Conservation (phyloP, 1,140 invertebrate species). For the Atta cephalotes region DNA sequence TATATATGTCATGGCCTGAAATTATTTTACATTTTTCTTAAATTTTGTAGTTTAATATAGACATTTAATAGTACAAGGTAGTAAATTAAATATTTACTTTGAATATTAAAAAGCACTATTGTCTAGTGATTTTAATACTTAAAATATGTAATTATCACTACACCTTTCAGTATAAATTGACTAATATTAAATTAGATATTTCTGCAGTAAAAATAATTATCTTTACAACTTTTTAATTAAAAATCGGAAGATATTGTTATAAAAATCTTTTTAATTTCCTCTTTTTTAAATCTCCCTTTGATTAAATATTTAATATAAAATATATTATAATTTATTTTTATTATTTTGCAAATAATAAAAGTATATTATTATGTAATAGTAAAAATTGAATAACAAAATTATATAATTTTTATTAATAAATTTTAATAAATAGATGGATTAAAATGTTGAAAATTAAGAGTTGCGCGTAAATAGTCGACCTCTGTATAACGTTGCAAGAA, state of each 20-base stretch:
- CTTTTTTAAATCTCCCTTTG: not conserved
- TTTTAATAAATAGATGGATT: not conserved
- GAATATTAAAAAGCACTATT: no score
- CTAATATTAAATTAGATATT: no score
- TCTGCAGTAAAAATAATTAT: no score
- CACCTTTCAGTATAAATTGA: no score
- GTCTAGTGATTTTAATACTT: no score
- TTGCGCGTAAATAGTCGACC: constrained; percentile 28
- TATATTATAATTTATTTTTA: not conserved
- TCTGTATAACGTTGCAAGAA: constrained; percentile 26
- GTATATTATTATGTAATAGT: not conserved
- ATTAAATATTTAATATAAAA: not conserved
- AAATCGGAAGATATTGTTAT: not conserved
- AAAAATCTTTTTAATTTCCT: not conserved
- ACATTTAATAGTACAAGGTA: no score
- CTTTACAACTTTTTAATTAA: no score
- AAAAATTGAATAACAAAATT: not conserved
- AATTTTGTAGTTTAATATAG: not conserved
- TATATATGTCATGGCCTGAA: no score
- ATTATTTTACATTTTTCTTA: no score
- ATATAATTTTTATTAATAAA: not conserved
- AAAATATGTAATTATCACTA: no score
- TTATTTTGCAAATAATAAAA: constrained; percentile 12
- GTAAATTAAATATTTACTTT: no score
- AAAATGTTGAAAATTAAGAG: not conserved